Conservation (phyloP, 1,140 invertebrate genomes). For the Diprion similis region DNA sequence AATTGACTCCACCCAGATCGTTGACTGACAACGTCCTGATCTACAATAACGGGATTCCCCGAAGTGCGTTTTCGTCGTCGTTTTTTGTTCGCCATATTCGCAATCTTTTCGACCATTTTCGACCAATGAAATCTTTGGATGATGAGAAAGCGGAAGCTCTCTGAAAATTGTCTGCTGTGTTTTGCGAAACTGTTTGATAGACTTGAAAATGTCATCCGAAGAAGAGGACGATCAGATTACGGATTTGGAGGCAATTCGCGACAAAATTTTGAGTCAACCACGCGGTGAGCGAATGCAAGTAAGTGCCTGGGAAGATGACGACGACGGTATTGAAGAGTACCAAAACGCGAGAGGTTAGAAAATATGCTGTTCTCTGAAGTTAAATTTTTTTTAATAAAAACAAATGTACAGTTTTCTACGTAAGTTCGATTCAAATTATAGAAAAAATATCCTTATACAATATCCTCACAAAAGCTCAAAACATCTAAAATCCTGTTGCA, state of each 20-base stretch:
- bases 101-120: too few species aligned
- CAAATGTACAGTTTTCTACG: neutral
- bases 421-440: constrained; percentile 14
- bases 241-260: constrained; percentile 49
- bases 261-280: constrained; percentile 46
- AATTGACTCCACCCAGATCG: too few species aligned
- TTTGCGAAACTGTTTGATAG: too few species aligned
- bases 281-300: constrained; percentile 55
- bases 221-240: constrained; percentile 53
- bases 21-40: too few species aligned
- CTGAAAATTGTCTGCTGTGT: too few species aligned
- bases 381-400: neutral
- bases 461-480: neutral
- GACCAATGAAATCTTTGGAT: too few species aligned
- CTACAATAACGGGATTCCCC: too few species aligned
- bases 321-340: constrained; percentile 58
- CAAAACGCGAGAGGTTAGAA: constrained; percentile 59
- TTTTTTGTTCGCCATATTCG: too few species aligned
- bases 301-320: constrained; percentile 65
- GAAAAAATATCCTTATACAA: neutral
- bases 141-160: too few species aligned
- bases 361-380: constrained; percentile 8
- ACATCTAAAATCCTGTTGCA: constrained; percentile 37
- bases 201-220: constrained; percentile 44
- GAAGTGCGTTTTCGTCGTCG: too few species aligned